These are phyloP conservation scores for Tribolium castaneum DNA, from an alignment of 1,140 invertebrate genomes.

Conservation along the genomic window DNA sequence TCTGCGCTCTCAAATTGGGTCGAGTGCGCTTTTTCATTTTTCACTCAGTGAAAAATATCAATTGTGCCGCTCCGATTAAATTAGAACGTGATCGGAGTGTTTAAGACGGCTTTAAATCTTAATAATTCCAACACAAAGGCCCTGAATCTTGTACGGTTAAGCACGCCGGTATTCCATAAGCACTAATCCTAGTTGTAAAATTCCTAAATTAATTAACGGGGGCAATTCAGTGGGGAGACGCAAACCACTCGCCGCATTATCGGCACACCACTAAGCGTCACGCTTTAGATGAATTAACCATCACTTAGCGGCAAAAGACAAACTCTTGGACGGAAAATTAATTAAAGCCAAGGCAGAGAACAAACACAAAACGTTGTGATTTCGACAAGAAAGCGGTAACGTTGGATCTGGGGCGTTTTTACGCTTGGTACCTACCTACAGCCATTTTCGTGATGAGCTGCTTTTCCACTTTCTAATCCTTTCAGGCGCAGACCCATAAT, in stretches of 20 bases:
- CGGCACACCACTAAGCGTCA: constrained; percentile 32
- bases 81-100: constrained; percentile 22
- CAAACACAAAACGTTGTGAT: constrained; percentile 2
- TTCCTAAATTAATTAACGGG: constrained; percentile 34
- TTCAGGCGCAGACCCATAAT: constrained; percentile 12
- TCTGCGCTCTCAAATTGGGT: not conserved
- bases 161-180: constrained; percentile 13
- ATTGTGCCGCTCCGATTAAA: not conserved
- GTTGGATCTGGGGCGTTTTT: not conserved
- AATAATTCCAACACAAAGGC: constrained; percentile 31
- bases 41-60: constrained; percentile 9
- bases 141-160: constrained; percentile 25
- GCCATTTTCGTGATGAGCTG: not conserved
- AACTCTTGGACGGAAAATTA: constrained; percentile 35
- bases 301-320: constrained; percentile 31
- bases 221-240: constrained; percentile 30
- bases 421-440: not conserved
- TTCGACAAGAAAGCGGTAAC: not conserved
- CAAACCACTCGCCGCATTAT: constrained; percentile 33
- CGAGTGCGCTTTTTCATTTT: constrained; percentile 2
- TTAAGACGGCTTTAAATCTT: constrained; percentile 22
- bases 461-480: constrained; percentile 27
- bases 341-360: constrained; percentile 11
- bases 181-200: constrained; percentile 32
- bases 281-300: constrained; percentile 34